Base-by-base conservation (phyloP, 2,888 invertebrate species). In the Scelioninae gen. 1 region DNA sequence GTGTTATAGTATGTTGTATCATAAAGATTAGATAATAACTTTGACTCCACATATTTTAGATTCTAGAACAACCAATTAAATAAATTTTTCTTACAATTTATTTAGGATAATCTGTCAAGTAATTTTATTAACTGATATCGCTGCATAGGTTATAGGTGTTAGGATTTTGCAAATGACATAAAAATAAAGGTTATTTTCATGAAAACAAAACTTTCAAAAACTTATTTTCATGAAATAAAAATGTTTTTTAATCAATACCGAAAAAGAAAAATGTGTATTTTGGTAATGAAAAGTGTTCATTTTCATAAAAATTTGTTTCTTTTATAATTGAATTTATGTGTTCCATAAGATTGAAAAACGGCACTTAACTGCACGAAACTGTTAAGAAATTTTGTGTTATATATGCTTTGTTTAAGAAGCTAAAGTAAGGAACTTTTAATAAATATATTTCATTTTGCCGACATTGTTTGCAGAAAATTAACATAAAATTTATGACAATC, bases 401-500 rank as follows among this genome's bases (percentile, higher is more conserved):
- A 23, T 23, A n/a, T n/a, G 4, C 23, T 23, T 23, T 23, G 23
- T 23, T 23, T 23, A 23, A 23, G 23, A 23, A 23, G 23, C 23
- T 45, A 13, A 45, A n/a, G n/a, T 13, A 45, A 45, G 13, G 13
- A 6, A 9, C 11, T 45, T 45, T 45, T n/a, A 45, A 45, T 53
- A 5, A 31, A 55, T 15, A 13, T 16, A 16, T 49, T 65, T 43
- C 49, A 47, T 32, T 40, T 53, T 38, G 8, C 31, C 40, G 32
- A 45, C 40, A 62, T 29, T 71, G 63, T 49, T 60, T 69, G 68
- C 47, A 34, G 49, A 65, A 58, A 43, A 53, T 79, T 51, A 5
- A 10, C 45, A 65, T 66, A 66, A 68, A 72, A 66, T 79, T 66
- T 66, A 65, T 55, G 79, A 56, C 68, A 53, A 68, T 11, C 72